A percentile compares a stretch with the other conserved stretches of the same genome.
These are phyloP conservation scores for Pelobates cultripes DNA, from an alignment of 2,797 vertebrate species.

Conservation along the genomic window DNA sequence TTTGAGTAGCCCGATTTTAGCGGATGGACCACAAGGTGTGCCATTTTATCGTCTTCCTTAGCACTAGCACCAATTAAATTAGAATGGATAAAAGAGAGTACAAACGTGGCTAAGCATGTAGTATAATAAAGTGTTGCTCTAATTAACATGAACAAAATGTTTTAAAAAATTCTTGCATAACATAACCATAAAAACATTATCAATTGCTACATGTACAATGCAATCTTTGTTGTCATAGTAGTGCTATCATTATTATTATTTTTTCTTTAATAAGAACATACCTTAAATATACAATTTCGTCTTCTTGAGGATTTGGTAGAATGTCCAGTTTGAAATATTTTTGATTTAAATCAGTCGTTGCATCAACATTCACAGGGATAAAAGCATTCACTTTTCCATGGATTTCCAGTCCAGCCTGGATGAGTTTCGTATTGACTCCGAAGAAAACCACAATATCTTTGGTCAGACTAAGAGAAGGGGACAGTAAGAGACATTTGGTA, in stretches of 20 bases:
- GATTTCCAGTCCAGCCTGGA: conserved; percentile 74
- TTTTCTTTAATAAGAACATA: conserved; percentile 41
- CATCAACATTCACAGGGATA: conserved; percentile 67
- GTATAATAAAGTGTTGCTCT: too few relatives aligned
- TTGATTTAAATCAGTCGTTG: conserved; percentile 69
- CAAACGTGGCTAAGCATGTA: too few relatives aligned
- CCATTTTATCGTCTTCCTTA: too few relatives aligned
- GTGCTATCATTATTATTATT: not conserved
- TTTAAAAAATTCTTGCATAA: too few relatives aligned
- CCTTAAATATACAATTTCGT: conserved; percentile 68
- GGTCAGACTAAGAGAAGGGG: conserved; percentile 63
- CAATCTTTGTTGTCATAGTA: too few relatives aligned
- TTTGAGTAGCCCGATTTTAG: too few relatives aligned
- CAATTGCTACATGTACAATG: too few relatives aligned
- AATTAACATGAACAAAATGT: too few relatives aligned
- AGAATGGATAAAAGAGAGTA: too few relatives aligned
- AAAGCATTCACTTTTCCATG: conserved; percentile 64
- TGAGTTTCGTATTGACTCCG: conserved; percentile 73
- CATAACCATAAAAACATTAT: too few relatives aligned
- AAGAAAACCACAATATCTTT: conserved; percentile 76
- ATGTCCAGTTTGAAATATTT: conserved; percentile 75
- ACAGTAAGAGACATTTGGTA: not conserved
- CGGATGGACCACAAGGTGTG: too few relatives aligned
- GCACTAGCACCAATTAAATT: too few relatives aligned
- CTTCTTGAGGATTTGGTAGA: conserved; percentile 71